phyloP scores from a whole-genome alignment of 1,140 invertebrate genomes.

The Pseudoatta argentina region DNA sequence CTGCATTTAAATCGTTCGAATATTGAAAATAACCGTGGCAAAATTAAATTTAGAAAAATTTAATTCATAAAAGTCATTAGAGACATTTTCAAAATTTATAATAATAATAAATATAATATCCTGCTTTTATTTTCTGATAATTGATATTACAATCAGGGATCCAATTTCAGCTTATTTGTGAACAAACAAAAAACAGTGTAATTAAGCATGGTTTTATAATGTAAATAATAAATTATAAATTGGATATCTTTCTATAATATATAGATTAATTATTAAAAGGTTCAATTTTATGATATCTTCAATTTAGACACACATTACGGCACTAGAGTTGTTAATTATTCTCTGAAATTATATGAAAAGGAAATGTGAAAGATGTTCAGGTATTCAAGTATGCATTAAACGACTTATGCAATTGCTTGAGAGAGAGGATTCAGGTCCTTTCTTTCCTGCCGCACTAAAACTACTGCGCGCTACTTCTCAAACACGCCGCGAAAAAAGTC shows the following conservation, averaged over 20 bases:
- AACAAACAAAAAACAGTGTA: neutral
- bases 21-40: neutral
- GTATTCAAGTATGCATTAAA: neutral
- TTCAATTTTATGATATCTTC: neutral
- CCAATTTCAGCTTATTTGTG: neutral
- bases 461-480: neutral
- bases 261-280: neutral
- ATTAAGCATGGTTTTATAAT: neutral
- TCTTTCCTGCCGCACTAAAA: constrained; percentile 1
- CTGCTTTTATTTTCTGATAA: neutral
- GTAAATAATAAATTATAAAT: neutral
- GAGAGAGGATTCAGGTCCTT: neutral
- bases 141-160: neutral
- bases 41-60: neutral
- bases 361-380: neutral
- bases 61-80: neutral
- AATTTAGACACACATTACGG: neutral
- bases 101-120: neutral
- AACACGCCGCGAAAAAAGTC: neutral
- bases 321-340: neutral
- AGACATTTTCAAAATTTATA: constrained; percentile 16
- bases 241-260: neutral
- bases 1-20: neutral
- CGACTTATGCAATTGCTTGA: neutral
- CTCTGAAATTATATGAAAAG: neutral